Evolutionary conservation across 2,113 vertebrate genomes (phyloP), one percentile per base, ranked within the genome.

Genomic region (Amphiprion ocellaris): DNA sequence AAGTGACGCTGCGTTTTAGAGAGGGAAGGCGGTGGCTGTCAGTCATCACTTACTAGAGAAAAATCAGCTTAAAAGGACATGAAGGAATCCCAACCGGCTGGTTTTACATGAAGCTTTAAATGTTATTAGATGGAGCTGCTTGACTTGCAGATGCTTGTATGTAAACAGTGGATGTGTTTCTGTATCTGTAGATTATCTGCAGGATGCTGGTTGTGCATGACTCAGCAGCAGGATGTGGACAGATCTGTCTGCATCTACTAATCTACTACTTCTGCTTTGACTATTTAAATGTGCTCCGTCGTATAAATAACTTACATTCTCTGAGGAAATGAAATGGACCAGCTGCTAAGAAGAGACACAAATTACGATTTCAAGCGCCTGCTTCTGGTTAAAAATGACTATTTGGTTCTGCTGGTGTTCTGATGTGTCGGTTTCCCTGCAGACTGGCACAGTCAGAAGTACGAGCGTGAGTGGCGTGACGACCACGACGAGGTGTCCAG

Each of bases 401-500:
- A 4, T 12, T 56, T 37, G 0, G 26, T n/a, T 24, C 7, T 60
- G 1, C 41, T 60, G 5, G 47, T 24, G 9, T 60, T 23, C 55
- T 59, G 23, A 79, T 16, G 8, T n/a, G 16, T 59, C 60, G 21
- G 55, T 50, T 61, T 37, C 37, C 61, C 33, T 26, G 7, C 92
- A 97, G 97, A 97, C 84, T 98, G 97, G 97, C 97, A 98, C 93
- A 95, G 96, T 0, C 97, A 97, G 79, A 98, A 97, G 91, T 95
- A 96, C 1, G 98, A 99, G 87, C 96, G 96, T 7, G 96, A 96
- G 89, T 98, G 98, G 96, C 95, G 95, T 2, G 98, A 99, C 69
- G 95, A 96, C 85, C 98, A 98, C 3, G 98, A 99, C 0, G 98
- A 99, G 90, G 97, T 98, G 46, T 98, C 97, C 64, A 99, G 97